These are phyloP conservation scores for Mythimna loreyi DNA, from an alignment of 2,888 invertebrate genomes.

Conservation along the genomic window DNA sequence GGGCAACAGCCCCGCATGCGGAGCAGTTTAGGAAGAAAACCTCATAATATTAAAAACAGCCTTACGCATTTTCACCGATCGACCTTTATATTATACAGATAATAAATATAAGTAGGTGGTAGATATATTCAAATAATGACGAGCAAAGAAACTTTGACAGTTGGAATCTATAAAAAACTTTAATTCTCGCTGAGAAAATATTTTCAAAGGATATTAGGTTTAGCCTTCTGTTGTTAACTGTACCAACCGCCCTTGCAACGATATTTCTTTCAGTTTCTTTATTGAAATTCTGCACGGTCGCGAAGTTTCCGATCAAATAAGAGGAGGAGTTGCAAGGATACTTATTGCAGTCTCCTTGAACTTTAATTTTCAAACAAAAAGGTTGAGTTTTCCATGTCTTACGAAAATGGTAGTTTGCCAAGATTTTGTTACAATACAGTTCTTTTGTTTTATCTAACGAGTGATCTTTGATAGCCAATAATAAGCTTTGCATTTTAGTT, in stretches of 20 bases:
- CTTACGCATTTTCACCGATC: too few species aligned
- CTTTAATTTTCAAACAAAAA: slow-evolving; percentile 41
- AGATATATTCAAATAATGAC: not conserved
- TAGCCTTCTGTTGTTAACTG: not conserved
- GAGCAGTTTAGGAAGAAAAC: too few species aligned
- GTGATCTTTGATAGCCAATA: slow-evolving; percentile 45
- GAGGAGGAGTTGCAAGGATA: slow-evolving; percentile 54
- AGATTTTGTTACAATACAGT: slow-evolving; percentile 52
- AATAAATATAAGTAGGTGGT: not conserved
- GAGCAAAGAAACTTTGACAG: not conserved
- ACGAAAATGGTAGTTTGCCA: not conserved
- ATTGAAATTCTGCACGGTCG: slow-evolving; percentile 86
- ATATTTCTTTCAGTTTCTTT: slow-evolving; percentile 84
- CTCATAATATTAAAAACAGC: too few species aligned
- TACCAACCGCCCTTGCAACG: slow-evolving; percentile 69
- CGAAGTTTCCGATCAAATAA: slow-evolving; percentile 77
- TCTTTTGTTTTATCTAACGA: slow-evolving; percentile 62
- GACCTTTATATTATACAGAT: too few species aligned
- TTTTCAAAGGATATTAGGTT: not conserved
- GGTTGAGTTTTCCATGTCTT: slow-evolving; percentile 48
- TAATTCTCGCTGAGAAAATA: not conserved
- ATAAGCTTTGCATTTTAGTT: not conserved
- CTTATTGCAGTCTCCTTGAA: slow-evolving; percentile 32
- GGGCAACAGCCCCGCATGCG: too few species aligned
- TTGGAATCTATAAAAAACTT: not conserved